Evolutionary conservation across 2,113 vertebrate genomes (phyloP), one percentile per base, ranked within the genome.

Genomic region (Trinectes maculatus): DNA sequence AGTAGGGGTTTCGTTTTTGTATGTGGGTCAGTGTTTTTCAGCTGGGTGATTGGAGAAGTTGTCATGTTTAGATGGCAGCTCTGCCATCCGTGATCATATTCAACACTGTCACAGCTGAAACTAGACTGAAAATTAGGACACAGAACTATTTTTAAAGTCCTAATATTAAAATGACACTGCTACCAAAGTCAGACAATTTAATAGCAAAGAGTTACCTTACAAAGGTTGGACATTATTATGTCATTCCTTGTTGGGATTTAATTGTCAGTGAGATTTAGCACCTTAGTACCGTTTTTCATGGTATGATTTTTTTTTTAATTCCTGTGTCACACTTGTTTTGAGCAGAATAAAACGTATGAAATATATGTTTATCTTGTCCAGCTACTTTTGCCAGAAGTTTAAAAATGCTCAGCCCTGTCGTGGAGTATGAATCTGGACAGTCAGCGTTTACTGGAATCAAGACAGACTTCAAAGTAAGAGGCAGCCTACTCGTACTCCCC

Each of bases 1-100:
- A 73, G 56, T 24, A 44, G 21, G 24, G 51, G 72, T 68, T 83
- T 80, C 47, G 26, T 46, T 71, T 53, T 29, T 76, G 49, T 54
- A 49, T 74, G 76, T 75, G 63, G 57, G 74, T 78, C 81, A 74
- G 58, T 46, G 58, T 69, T 19, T 28, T 71, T 49, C 54, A 68
- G 60, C 46, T 58, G 63, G 43, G 56, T 8, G 24, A 19, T 3
- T 54, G 37, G 25, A 77, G 46, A 77, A 65, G 60, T 16, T 66
- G 78, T 70, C 72, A 46, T 58, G 67, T 72, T 71, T 74, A 47
- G 4, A 53, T 77, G 60, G 79, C 67, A 53, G 40, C 40, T 1
- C 43, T 51, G 66, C 26, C 63, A 67, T 74, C 84, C 86, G 68
- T 71, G 79, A 82, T 74, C 88, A 88, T 56, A 87, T 2, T 54